Evolutionary conservation across 2,888 invertebrate genomes (phyloP).

Genomic region (Erynnis tages): DNA sequence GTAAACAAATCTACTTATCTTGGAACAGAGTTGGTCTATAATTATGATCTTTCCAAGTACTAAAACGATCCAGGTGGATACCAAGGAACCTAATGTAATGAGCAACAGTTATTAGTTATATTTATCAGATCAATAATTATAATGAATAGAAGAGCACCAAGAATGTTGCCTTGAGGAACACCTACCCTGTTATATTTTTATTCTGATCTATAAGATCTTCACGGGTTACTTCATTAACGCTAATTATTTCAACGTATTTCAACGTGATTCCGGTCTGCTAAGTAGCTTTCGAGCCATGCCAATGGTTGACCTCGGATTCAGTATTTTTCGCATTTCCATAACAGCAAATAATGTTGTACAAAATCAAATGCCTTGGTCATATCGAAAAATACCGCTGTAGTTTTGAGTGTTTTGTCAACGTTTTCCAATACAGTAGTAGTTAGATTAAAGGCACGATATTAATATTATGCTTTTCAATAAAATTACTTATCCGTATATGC

Average conservation of each 20-base stretch:
- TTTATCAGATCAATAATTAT: conserved; percentile 2
- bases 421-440: neutral
- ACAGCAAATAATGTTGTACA: neutral
- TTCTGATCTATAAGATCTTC: neutral
- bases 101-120: neutral
- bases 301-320: conserved; percentile 2
- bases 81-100: conserved; percentile 1
- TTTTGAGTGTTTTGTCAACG: neutral
- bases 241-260: conserved; percentile 8
- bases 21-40: neutral
- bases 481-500: neutral
- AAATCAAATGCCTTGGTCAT: conserved; percentile 1
- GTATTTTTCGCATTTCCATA: conserved; percentile 5
- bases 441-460: conserved; percentile 4
- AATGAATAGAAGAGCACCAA: conserved; percentile 5
- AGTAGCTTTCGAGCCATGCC: conserved; percentile 5
- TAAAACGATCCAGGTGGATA: neutral
- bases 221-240: neutral
- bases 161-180: conserved; percentile 4
- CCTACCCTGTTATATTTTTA: conserved; percentile 4
- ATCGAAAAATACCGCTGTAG: neutral
- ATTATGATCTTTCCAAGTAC: conserved; percentile 1
- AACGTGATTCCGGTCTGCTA: neutral
- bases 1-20: neutral
- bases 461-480: neutral